A percentile compares a stretch with the other conserved stretches of the same genome.
Conservation (phyloP, 2,888 invertebrate species). For the Criorhina ranunculi region DNA sequence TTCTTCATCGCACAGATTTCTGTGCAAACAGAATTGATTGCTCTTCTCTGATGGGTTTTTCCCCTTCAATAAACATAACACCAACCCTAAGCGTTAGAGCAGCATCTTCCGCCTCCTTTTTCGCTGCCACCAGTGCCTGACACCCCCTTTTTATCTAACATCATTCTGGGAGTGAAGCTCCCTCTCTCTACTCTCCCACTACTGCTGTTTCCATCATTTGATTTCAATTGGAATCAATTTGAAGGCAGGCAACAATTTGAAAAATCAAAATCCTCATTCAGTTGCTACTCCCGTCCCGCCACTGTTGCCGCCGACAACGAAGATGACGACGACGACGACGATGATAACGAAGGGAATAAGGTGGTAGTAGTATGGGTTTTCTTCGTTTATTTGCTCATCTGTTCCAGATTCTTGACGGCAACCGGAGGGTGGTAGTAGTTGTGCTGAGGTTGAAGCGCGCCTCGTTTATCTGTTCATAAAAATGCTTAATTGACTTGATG, state of each 20-base stretch:
- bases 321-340: neutral
- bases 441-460: conserved; percentile 48
- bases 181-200: conserved; percentile 37
- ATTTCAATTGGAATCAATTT: conserved; percentile 74
- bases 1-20: conserved; percentile 74
- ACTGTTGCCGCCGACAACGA: neutral
- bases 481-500: conserved; percentile 76
- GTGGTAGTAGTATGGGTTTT: conserved; percentile 23
- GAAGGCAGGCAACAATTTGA: conserved; percentile 72
- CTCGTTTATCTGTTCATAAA: conserved; percentile 73
- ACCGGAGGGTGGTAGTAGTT: conserved; percentile 8
- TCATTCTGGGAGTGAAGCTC: conserved; percentile 10
- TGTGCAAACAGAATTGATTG: conserved; percentile 75
- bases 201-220: conserved; percentile 70
- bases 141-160: conserved; percentile 47
- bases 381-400: conserved; percentile 61
- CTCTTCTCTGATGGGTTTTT: conserved; percentile 75
- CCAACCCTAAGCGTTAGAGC: conserved; percentile 51
- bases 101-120: conserved; percentile 3
- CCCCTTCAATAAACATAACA: conserved; percentile 74
- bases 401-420: conserved; percentile 23
- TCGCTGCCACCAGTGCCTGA: neutral
- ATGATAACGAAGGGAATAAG: neutral
- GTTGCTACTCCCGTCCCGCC: conserved; percentile 12
- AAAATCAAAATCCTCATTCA: conserved; percentile 71